Evolutionary conservation across 2,888 invertebrate genomes (phyloP), one percentile per base, ranked within the genome.

Genomic region (Leptopilina drosophilae): DNA sequence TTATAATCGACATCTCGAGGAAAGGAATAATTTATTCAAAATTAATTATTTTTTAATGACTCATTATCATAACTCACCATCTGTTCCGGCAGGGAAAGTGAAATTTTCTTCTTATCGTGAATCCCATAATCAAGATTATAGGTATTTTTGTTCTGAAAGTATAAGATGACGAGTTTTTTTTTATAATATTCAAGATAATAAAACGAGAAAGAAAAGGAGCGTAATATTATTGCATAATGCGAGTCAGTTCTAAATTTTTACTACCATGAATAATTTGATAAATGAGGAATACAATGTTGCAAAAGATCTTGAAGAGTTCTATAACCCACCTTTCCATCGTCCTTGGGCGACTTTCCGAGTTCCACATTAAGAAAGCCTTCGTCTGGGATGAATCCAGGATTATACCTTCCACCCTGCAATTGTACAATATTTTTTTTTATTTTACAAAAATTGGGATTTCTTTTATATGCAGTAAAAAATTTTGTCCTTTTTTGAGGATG

Each of bases 351-450:
- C 33, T 84, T 83, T 77, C 83, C 82, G 33, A 88, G 83, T 76
- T 89, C 87, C 1, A 85, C 83, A 40, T 84, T 84, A 53, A 80
- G 64, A 4, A 82, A 81, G 5, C 87, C 89, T 73, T 90, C 88
- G 79, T 90, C 90, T 4, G 85, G 87, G 40, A 90, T 80, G 81
- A 91, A 91, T 33, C 82, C 88, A 8, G 87, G 88, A 84, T 91
- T 91, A 26, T 85, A 84, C 80, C 83, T 87, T 77, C 90, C 91
- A 75, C 84, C 84, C 90, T 90, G 84, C 2, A 81, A 78, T 46
- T 76, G 33, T n/a, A 26, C 62, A 62, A 62, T 62, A 20, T 20
- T 7, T 62, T 11, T 49, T 11, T 12, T 11, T 49, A 49, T 11
- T 49, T 49, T 12, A 9, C 2, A 12, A 33, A 33, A 33, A 33